phyloP scores from a whole-genome alignment of 2,797 vertebrate species.

The Balearica regulorum region DNA sequence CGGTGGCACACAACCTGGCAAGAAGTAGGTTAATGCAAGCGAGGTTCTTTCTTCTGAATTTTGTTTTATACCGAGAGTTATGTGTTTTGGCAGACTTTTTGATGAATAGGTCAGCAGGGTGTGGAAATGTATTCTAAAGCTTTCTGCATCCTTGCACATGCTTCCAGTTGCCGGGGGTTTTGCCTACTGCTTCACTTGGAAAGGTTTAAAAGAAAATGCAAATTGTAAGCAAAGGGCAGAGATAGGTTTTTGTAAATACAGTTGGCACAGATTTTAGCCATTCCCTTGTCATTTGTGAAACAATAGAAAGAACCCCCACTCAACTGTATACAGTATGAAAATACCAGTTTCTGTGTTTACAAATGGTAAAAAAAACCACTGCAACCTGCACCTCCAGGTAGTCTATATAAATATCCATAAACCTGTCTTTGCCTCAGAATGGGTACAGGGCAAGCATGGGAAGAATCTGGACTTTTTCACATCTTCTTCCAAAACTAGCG shows the following conservation, averaged over 20 bases:
- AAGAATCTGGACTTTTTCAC: neutral
- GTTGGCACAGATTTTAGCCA: neutral
- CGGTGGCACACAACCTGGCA: neutral
- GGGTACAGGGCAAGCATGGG: neutral
- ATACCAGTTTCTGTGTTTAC: neutral
- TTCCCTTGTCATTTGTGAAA: neutral
- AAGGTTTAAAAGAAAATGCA: conserved; percentile 52
- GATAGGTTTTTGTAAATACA: neutral
- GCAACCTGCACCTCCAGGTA: neutral
- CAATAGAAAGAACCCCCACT: neutral
- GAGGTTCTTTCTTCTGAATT: conserved; percentile 13
- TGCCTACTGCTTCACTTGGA: conserved; percentile 36
- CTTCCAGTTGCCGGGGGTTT: neutral
- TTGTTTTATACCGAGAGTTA: neutral
- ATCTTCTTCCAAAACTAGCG: neutral
- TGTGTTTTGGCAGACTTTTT: conserved; percentile 29
- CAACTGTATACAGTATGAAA: neutral
- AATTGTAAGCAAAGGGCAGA: conserved; percentile 7
- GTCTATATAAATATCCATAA: neutral
- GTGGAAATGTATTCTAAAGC: conserved; percentile 55
- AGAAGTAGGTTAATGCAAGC: conserved; percentile 5
- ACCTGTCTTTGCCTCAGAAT: conserved; percentile 15
- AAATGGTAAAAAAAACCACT: neutral
- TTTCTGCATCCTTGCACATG: conserved; percentile 60
- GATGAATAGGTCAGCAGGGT: conserved; percentile 64